Evolutionary conservation across 2,113 vertebrate genomes (phyloP), one percentile per base, ranked within the genome.

Genomic region (Rhinopithecus roxellana): DNA sequence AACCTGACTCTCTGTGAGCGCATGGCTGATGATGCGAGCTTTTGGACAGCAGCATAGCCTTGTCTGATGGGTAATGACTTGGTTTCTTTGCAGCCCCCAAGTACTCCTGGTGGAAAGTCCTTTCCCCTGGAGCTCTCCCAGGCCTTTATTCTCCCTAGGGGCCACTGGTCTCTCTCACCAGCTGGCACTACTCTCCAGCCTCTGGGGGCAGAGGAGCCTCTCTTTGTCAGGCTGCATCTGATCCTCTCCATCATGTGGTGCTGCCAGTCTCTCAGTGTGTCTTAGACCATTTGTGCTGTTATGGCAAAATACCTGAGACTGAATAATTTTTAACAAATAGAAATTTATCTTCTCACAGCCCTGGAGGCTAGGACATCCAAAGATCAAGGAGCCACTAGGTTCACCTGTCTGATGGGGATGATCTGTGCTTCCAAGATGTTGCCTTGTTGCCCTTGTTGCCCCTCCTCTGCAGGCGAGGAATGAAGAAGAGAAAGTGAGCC

Each of bases 131-230:
- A 38, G 25, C 5, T 18, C 22, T n/a, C 38, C 2, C 16, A 59
- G 3, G 0, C 79, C 43, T 20, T 61, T 2, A 6, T 3, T 61
- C 35, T 25, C 69, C n/a, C 50, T 10, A 22, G 10, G n/a, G 23
- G 48, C 13, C 59, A 32, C 32, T 2, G 25, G 25, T 1, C 23
- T 35, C 25, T 3, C 30, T 18, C 13, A 11, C 22, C 18, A 4
- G 27, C 35, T 18, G 3, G 4, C 3, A 2, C 2, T 30, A 20
- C 40, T 12, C 1, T 35, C 72, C 7, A 6, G 17, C 4, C 32
- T 61, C 72, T n/a, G 27, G 48, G 25, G 20, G 38, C 18, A 40
- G 10, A 13, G 16, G 14, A 8, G 20, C 3, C 17, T 93, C 48
- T 45, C n/a, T 70, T 25, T 35, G 6, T 3, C 48, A 2, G 69